Evolutionary conservation across 2,113 vertebrate genomes (phyloP).

Genomic region (Suricata suricatta): DNA sequence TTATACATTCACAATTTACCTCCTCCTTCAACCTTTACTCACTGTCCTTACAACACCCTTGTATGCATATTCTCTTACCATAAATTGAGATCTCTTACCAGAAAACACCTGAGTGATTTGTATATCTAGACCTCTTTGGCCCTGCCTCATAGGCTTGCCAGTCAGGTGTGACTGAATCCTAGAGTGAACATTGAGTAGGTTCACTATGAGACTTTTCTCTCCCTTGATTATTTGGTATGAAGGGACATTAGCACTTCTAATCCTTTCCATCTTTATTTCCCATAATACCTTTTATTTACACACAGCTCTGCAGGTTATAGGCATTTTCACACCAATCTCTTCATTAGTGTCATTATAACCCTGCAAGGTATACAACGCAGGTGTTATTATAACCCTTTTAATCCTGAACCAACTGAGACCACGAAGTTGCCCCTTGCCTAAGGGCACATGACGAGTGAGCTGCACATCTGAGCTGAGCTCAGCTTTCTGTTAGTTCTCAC

Average conservation of each 20-base stretch:
- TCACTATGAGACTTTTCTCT: neutral
- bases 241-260: neutral
- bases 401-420: neutral
- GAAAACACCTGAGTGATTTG: neutral
- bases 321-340: neutral
- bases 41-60: neutral
- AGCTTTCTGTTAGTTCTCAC: neutral
- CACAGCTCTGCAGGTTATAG: neutral
- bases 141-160: neutral
- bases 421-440: neutral
- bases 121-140: neutral
- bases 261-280: neutral
- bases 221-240: neutral
- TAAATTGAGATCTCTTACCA: neutral
- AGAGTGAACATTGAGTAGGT: neutral
- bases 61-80: neutral
- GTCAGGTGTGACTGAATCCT: neutral
- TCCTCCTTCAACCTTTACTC: accelerated
- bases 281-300: neutral
- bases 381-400: neutral
- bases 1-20: neutral
- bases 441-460: neutral
- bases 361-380: neutral
- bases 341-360: neutral
- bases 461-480: neutral